Conservation (phyloP, 2,113 vertebrate species). For the Sapayoa aenigma region DNA sequence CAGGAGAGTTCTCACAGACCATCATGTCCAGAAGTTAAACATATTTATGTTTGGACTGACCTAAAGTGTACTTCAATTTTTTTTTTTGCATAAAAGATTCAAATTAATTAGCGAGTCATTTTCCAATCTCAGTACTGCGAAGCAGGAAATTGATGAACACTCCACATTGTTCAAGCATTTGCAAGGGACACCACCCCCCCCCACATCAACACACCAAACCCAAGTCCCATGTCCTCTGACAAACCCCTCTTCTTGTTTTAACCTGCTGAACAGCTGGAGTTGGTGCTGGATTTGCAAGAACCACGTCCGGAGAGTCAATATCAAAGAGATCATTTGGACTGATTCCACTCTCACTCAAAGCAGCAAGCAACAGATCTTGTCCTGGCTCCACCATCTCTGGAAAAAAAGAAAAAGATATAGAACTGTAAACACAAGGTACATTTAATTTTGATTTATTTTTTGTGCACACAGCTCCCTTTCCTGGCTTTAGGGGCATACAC, state of each 20-base stretch:
- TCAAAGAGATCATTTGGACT: slow-evolving; percentile 97
- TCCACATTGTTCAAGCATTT: neutral
- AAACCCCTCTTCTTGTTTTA: slow-evolving; percentile 17
- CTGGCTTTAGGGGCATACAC: neutral
- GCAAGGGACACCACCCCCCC: neutral
- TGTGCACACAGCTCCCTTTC: neutral
- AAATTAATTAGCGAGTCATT: neutral
- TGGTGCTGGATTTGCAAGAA: slow-evolving; percentile 73
- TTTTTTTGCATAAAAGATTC: neutral
- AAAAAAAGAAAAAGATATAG: neutral
- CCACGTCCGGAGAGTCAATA: slow-evolving; percentile 86
- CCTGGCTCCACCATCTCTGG: slow-evolving; percentile 94
- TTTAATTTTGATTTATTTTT: neutral
- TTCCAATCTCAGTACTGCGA: neutral
- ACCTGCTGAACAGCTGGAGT: slow-evolving; percentile 85
- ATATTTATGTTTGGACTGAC: neutral
- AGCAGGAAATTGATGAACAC: neutral
- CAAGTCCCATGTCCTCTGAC: neutral
- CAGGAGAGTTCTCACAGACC: neutral
- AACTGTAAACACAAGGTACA: neutral
- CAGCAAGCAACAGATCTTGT: slow-evolving; percentile 97
- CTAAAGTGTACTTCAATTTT: neutral
- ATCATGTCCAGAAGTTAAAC: neutral
- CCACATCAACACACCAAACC: neutral
- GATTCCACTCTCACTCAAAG: slow-evolving; percentile 98